Evolutionary conservation across 1,140 invertebrate genomes (phyloP).

Genomic region (Arion vulgaris): DNA sequence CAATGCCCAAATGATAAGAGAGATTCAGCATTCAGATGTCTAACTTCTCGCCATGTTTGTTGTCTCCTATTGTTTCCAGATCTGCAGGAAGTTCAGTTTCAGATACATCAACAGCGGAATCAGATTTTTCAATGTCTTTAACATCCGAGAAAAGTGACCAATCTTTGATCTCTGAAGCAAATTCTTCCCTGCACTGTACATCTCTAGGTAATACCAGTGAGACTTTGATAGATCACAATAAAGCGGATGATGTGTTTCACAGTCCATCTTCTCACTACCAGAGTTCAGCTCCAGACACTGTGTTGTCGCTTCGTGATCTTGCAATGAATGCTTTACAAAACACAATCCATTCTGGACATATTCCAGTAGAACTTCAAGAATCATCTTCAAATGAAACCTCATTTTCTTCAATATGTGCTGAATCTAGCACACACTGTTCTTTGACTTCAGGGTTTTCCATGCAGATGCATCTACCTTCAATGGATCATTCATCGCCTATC

Average conservation of each 20-base stretch:
- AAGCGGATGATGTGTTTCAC: neutral
- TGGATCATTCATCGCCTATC: neutral
- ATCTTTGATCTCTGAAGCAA: neutral
- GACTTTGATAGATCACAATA: neutral
- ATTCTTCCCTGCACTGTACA: neutral
- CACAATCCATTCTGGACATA: neutral
- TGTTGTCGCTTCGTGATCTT: neutral
- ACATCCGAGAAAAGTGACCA: neutral
- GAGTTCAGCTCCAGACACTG: neutral
- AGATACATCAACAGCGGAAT: neutral
- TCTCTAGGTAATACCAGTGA: neutral
- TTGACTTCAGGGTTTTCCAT: neutral
- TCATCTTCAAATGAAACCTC: neutral
- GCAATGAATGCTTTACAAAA: neutral
- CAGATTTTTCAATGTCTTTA: neutral
- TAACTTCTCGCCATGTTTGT: neutral
- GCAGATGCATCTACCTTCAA: neutral
- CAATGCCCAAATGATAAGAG: neutral
- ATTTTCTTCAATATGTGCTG: neutral
- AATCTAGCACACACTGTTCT: neutral
- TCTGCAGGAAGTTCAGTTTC: slow-evolving; percentile 4
- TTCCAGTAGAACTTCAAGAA: neutral
- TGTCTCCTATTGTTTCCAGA: neutral
- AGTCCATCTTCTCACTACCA: neutral
- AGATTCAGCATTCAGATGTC: neutral